Conservation (phyloP, 2,888 invertebrate genomes). For the Orchesella flavescens region DNA sequence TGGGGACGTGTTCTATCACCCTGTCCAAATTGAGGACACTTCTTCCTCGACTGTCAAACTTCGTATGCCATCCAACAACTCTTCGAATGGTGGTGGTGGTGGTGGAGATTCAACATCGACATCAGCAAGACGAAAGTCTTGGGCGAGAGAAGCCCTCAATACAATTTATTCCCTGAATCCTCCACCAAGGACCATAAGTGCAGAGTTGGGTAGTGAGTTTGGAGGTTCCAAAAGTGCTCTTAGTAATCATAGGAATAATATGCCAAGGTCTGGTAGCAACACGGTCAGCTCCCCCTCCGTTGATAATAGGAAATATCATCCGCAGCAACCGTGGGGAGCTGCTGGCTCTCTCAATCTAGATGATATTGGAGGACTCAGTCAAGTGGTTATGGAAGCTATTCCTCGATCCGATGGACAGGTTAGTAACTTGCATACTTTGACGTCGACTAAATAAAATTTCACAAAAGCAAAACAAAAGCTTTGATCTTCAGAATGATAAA, state of each 20-base stretch:
- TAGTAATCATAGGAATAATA: conserved; percentile 46
- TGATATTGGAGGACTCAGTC: conserved; percentile 49
- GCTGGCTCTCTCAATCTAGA: conserved; percentile 46
- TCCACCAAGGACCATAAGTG: conserved; percentile 67
- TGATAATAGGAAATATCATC: conserved; percentile 25
- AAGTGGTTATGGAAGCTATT: conserved; percentile 50
- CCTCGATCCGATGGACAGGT: conserved; percentile 55
- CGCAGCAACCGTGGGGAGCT: conserved; percentile 25
- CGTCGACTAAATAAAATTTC: too few species aligned
- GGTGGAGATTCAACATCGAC: too few species aligned
- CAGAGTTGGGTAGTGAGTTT: conserved; percentile 60
- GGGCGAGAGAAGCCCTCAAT: conserved; percentile 69
- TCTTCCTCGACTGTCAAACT: neutral
- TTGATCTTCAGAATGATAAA: neutral
- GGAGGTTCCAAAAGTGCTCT: conserved; percentile 57
- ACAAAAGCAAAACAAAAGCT: neutral
- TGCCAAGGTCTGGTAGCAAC: conserved; percentile 47
- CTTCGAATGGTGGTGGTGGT: neutral
- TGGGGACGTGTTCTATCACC: conserved; percentile 35
- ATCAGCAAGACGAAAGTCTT: conserved; percentile 63
- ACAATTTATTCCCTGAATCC: conserved; percentile 68
- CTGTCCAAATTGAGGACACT: neutral
- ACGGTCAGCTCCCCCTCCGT: conserved; percentile 52
- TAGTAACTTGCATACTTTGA: conserved; percentile 2
- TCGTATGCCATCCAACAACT: neutral